Conservation (phyloP, 2,797 vertebrate species). For the Gastrophryne carolinensis region DNA sequence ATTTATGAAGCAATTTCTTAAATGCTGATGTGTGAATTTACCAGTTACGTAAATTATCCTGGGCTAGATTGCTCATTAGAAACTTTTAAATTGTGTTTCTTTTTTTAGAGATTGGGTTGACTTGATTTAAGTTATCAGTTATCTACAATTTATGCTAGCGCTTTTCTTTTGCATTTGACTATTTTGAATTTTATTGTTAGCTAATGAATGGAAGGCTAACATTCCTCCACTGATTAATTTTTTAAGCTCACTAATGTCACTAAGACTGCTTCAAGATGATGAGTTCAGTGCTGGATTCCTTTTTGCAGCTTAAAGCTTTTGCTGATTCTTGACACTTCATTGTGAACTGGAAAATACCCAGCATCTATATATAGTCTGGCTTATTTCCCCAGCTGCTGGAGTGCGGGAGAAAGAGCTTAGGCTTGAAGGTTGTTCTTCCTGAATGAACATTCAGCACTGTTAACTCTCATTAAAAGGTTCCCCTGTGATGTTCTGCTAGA, state of each 20-base stretch:
- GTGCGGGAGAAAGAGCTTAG: slow-evolving; percentile 14
- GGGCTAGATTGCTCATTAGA: too few species aligned
- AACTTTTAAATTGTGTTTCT: too few species aligned
- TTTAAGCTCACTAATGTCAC: neutral
- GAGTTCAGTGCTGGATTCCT: neutral
- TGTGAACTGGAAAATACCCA: neutral
- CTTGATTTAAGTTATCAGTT: too few species aligned
- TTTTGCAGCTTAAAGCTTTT: slow-evolving; percentile 18
- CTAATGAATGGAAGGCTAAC: too few species aligned
- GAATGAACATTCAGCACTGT: slow-evolving; percentile 17
- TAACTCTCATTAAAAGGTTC: slow-evolving; percentile 37
- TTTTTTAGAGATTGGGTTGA: too few species aligned
- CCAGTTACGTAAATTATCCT: too few species aligned
- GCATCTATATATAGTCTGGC: slow-evolving; percentile 22
- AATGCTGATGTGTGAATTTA: too few species aligned
- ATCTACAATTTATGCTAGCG: too few species aligned
- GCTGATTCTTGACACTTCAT: neutral
- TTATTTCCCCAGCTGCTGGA: slow-evolving; percentile 32
- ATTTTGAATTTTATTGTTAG: too few species aligned
- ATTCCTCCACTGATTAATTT: too few species aligned
- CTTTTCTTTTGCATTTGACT: too few species aligned
- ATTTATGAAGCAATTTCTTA: too few species aligned
- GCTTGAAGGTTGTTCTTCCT: slow-evolving; percentile 29
- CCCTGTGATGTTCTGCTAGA: slow-evolving; percentile 10
- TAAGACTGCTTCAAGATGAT: neutral